Evolutionary conservation across 2,797 vertebrate species (phyloP).

Genomic region (Rachycentron canadum): DNA sequence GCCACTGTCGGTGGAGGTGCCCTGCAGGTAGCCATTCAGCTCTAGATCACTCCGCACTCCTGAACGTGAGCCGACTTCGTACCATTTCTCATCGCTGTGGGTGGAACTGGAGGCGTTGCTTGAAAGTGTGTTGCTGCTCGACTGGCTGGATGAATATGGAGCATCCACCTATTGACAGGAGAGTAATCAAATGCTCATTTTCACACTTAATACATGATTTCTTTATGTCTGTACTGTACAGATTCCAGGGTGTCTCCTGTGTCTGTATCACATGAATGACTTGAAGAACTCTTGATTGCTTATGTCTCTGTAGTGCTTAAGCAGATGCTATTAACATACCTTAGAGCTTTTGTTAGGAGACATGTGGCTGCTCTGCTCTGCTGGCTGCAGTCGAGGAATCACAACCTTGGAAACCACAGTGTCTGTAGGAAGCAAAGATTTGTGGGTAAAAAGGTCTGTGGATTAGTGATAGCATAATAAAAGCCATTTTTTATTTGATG

Average conservation of each 20-base stretch:
- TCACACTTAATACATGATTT: not conserved
- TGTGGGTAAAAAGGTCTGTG: conserved; percentile 4
- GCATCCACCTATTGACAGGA: conserved; percentile 85
- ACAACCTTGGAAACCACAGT: conserved; percentile 83
- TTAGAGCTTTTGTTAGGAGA: conserved; percentile 93
- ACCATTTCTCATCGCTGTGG: conserved; percentile 98
- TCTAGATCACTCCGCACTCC: conserved; percentile 90
- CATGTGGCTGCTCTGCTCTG: conserved; percentile 89
- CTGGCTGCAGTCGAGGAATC: conserved; percentile 88
- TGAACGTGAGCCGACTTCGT: conserved; percentile 88
- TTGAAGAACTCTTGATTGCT: not conserved
- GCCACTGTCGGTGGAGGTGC: conserved; percentile 91
- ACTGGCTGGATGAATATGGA: conserved; percentile 94
- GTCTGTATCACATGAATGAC: not conserved
- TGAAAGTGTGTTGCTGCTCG: conserved; percentile 96
- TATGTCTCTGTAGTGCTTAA: not conserved
- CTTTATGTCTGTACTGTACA: not conserved
- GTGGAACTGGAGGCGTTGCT: conserved; percentile 95
- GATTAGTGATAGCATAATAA: not conserved
- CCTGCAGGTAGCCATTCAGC: conserved; percentile 93
- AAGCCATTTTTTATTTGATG: not conserved
- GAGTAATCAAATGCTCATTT: not conserved
- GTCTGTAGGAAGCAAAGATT: conserved; percentile 85
- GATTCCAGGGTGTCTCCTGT: not conserved
- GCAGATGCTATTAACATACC: conserved; percentile 76